Evolutionary conservation across 1,140 invertebrate genomes (phyloP).

Genomic region (Aphaenogaster floridana): DNA sequence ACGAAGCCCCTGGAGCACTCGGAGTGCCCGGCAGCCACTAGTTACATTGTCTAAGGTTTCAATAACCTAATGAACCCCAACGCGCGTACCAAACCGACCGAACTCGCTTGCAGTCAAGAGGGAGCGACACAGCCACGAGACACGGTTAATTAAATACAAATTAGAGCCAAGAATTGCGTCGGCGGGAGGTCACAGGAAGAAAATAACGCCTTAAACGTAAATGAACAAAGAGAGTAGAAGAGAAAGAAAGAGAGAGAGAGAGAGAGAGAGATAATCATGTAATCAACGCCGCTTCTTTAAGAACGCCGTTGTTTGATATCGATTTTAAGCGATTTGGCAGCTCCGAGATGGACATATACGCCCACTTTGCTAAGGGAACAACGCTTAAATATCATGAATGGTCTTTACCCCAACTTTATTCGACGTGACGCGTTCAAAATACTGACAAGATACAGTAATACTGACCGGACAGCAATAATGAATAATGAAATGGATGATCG

Average conservation of each 20-base stretch:
- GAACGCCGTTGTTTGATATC: neutral
- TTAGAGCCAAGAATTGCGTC: constrained; percentile 74
- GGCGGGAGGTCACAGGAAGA: constrained; percentile 23
- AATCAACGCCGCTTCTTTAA: constrained; percentile 7
- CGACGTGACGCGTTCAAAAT: neutral
- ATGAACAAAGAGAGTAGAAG: neutral
- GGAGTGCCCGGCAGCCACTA: constrained; percentile 73
- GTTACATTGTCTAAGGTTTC: constrained; percentile 84
- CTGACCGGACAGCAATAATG: neutral
- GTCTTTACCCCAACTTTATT: neutral
- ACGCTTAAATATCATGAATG: neutral
- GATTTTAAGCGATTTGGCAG: neutral
- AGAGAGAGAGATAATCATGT: neutral
- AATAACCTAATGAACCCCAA: constrained; percentile 84
- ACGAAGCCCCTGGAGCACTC: constrained; percentile 82
- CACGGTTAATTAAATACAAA: constrained; percentile 79
- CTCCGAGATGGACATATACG: neutral
- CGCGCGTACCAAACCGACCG: constrained; percentile 70
- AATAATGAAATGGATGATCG: constrained; percentile 7
- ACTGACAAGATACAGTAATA: too few relatives aligned
- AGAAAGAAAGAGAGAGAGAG: neutral
- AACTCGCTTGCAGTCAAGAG: constrained; percentile 66
- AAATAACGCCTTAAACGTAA: constrained; percentile 34
- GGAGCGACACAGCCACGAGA: constrained; percentile 53
- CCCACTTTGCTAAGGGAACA: neutral